Base-by-base conservation (phyloP, 2,113 vertebrate genomes). In the Amphiprion ocellaris region DNA sequence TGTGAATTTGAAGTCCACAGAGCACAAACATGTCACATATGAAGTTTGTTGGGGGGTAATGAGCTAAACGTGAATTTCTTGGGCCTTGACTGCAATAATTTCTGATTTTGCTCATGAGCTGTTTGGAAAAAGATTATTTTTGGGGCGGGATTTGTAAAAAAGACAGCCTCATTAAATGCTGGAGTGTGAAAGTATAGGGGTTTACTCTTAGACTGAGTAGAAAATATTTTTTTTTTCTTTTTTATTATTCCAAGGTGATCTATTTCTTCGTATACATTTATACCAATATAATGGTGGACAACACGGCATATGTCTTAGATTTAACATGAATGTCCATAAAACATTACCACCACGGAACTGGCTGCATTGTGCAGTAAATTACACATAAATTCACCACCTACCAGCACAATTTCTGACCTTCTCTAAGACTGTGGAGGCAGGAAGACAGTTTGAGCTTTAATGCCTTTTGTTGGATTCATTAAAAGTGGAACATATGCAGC, bases 251-350 rank as follows among this genome's bases (percentile, higher is more conserved):
- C 33, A 33, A 33, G 41, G 10, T 44, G 41, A 8, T 63, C 21
- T 47, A 49, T 46, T 30, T 17, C 37, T 65, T 64, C 15, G n/a
- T 21, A 30, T 47, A 46, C 33, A 62, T 54, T 30, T 30, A 6
- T 19, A 39, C 6, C 58, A 16, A 52, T 54, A 46, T 23, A 75
- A 58, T 47, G n/a, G 11, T 15, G 14, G 41, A 44, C 41, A 12
- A 44, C 1, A 4, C 41, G 58, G 19, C 12, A 67, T 47, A 49
- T 39, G 41, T 79, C 37, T 52, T 60, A 16, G 69, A 61, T 69
- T 19, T 47, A 73, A 73, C 41, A 61, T 69, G 23, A 64, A 72
- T n/a, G 11, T 39, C 53, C 49, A 68, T 75, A 49, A 80, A 69
- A 58, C 56, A 58, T 66, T 19, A 69, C 24, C 53, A 47, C 49